Evolutionary conservation across 2,113 vertebrate genomes (phyloP).

Genomic region (Pseudorhombus dupliciocellatus): DNA sequence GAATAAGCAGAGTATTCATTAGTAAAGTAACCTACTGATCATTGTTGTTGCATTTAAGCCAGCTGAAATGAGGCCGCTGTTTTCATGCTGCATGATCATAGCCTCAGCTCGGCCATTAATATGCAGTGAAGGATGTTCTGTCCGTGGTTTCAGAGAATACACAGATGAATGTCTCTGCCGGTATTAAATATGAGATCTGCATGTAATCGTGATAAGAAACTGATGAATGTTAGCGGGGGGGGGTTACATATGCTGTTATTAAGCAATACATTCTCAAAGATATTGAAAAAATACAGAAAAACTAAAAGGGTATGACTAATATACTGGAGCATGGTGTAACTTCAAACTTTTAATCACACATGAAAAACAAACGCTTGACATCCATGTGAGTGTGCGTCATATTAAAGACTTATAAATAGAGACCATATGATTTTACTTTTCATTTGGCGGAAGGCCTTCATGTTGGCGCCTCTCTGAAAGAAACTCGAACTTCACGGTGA

Average conservation of each 20-base stretch:
- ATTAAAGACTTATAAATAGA: constrained; percentile 11
- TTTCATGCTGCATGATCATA: constrained; percentile 21
- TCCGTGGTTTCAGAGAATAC: constrained; percentile 15
- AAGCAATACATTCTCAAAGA: neutral
- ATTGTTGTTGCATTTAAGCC: neutral
- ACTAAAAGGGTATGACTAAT: neutral
- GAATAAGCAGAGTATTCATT: neutral
- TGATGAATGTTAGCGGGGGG: neutral
- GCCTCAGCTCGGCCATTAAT: neutral
- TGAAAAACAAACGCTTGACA: constrained; percentile 8
- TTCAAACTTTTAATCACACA: neutral
- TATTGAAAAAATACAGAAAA: too few relatives aligned
- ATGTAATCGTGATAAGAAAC: neutral
- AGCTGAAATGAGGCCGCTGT: neutral
- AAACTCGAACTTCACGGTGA: constrained; percentile 24
- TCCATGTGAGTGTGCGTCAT: neutral
- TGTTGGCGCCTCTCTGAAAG: neutral
- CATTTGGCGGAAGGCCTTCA: constrained; percentile 2
- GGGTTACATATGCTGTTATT: neutral
- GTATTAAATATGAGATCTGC: neutral
- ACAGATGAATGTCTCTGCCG: neutral
- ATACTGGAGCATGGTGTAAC: neutral
- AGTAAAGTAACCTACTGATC: neutral
- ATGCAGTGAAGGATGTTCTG: constrained; percentile 18
- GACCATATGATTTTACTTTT: constrained; percentile 21